phyloP scores from a whole-genome alignment of 1,140 invertebrate genomes.

The Andricus grossulariae region DNA sequence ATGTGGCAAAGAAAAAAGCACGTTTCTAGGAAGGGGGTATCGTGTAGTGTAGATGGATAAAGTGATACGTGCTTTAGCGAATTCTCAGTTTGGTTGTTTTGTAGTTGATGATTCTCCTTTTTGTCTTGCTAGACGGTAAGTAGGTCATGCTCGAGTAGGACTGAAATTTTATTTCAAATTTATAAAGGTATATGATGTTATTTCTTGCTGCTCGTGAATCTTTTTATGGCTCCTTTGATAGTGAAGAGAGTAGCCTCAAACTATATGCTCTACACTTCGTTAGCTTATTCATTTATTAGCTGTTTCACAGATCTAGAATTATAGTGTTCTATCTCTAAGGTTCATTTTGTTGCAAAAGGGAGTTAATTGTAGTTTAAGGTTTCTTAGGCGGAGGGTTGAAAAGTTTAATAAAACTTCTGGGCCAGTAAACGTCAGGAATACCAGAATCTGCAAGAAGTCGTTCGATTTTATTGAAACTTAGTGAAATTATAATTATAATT shows the following conservation, averaged over 20 bases:
- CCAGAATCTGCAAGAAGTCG: too few relatives aligned
- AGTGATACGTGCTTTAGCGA: constrained; percentile 26
- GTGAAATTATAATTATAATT: too few relatives aligned
- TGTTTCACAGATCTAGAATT: too few relatives aligned
- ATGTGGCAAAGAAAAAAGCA: constrained; percentile 24
- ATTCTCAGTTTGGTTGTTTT: constrained; percentile 13
- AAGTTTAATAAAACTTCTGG: too few relatives aligned
- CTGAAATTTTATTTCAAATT: constrained; percentile 20
- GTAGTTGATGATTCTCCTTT: constrained; percentile 23
- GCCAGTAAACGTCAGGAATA: too few relatives aligned
- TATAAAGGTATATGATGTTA: neutral
- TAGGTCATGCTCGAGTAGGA: neutral
- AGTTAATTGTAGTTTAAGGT: too few relatives aligned
- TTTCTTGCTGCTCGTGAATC: neutral
- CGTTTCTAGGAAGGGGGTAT: constrained; percentile 8
- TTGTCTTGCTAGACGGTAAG: neutral
- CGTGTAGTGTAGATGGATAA: constrained; percentile 26
- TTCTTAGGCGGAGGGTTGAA: too few relatives aligned
- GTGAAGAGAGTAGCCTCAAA: neutral
- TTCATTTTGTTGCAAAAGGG: too few relatives aligned
- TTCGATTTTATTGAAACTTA: too few relatives aligned
- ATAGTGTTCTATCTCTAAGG: too few relatives aligned
- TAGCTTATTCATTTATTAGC: too few relatives aligned
- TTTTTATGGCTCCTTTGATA: neutral
- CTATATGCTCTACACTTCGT: too few relatives aligned